Evolutionary conservation across 2,113 vertebrate species (phyloP).

Genomic region (Paraplagusia blochii): DNA sequence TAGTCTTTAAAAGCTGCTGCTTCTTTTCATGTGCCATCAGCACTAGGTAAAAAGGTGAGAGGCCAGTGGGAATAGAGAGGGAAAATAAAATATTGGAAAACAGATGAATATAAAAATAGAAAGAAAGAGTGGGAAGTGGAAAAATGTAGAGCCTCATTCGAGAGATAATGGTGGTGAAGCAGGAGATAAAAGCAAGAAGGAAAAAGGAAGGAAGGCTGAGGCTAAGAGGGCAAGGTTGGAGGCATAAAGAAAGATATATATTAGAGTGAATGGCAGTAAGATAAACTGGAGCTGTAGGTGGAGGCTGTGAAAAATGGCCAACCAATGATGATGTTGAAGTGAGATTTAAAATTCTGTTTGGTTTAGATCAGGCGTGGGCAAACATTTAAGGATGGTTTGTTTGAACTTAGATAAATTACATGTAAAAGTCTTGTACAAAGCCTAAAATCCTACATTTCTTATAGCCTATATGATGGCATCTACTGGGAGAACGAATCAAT

Average conservation of each 20-base stretch:
- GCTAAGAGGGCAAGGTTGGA: background rate
- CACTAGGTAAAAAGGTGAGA: constrained; percentile 70
- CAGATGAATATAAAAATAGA: background rate
- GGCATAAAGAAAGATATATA: background rate
- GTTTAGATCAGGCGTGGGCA: no score
- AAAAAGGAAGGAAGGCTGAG: background rate
- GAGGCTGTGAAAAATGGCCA: background rate
- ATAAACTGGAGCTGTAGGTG: no score
- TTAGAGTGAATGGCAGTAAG: background rate
- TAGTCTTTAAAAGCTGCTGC: constrained; percentile 92
- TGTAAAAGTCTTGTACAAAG: no score
- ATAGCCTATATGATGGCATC: no score
- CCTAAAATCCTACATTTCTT: no score
- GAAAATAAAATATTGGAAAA: background rate
- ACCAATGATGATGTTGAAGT: no score
- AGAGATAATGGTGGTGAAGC: background rate
- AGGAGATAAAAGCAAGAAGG: background rate
- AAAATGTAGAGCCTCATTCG: background rate
- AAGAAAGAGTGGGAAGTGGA: background rate
- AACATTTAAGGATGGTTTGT: no score
- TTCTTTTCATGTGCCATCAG: constrained; percentile 87
- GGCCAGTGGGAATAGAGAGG: no score
- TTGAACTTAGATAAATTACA: no score
- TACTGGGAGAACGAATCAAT: no score
- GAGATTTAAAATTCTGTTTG: no score